These are phyloP conservation scores for Aviceda subcristata DNA, from an alignment of 2,113 vertebrate species.

Conservation along the genomic window DNA sequence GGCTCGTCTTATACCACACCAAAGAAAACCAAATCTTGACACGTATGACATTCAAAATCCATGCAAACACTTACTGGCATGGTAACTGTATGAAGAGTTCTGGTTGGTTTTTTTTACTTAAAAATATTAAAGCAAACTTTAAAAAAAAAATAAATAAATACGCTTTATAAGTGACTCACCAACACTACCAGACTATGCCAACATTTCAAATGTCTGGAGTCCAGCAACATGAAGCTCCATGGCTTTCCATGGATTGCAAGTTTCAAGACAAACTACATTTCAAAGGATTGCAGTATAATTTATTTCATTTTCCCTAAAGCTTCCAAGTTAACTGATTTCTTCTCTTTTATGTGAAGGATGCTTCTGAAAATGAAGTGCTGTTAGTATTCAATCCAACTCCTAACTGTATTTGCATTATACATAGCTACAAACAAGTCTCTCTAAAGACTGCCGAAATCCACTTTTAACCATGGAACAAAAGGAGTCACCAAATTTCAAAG, in stretches of 20 bases:
- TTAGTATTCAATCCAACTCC: background rate
- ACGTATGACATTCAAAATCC: background rate
- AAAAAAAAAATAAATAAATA: background rate
- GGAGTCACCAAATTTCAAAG: background rate
- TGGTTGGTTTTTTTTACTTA: background rate
- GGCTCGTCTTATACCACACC: background rate
- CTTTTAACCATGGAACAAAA: background rate
- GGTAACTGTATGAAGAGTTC: background rate
- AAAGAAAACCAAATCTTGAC: background rate
- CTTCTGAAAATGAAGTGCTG: conserved; percentile 10
- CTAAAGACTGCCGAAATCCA: background rate
- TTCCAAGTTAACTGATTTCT: background rate
- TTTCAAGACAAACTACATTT: background rate
- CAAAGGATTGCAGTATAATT: background rate
- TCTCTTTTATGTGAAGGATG: background rate
- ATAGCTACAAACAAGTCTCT: background rate
- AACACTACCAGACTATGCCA: background rate
- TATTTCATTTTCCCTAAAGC: background rate
- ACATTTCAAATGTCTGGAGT: background rate
- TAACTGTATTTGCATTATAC: background rate
- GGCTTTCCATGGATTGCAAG: background rate
- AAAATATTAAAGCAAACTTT: background rate
- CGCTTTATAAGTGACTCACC: background rate
- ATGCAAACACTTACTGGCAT: background rate
- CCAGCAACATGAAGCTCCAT: background rate